A percentile compares a stretch with the other conserved stretches of the same genome.
Evolutionary conservation across 1,140 invertebrate genomes (phyloP).

Genomic region (Danaus plexippus): DNA sequence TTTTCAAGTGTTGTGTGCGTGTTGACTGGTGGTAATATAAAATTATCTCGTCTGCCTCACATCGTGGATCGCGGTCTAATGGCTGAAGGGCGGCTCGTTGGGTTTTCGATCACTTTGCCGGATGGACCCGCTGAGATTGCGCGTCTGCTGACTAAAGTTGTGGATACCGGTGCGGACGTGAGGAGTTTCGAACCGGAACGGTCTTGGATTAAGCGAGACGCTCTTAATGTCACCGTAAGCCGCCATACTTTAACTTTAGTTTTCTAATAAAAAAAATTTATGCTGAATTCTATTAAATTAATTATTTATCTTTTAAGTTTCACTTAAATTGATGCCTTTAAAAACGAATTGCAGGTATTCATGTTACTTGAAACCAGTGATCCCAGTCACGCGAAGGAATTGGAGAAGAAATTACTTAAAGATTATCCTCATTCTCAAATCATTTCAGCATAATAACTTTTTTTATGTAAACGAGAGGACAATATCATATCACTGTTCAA

Average conservation of each 20-base stretch:
- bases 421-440: slow-evolving; percentile 8
- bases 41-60: slow-evolving; percentile 87
- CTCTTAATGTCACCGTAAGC: slow-evolving; percentile 47
- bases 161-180: slow-evolving; percentile 83
- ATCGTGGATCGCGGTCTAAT: slow-evolving; percentile 89
- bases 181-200: slow-evolving; percentile 93
- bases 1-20: slow-evolving; percentile 81
- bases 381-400: slow-evolving; percentile 6
- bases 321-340: not conserved
- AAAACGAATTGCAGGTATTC: slow-evolving; percentile 2
- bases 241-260: no score
- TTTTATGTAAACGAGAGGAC: no score
- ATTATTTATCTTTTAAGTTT: no score
- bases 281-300: no score
- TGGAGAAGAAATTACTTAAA: slow-evolving; percentile 8
- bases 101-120: slow-evolving; percentile 73
- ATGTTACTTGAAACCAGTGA: slow-evolving; percentile 8
- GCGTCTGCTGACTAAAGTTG: slow-evolving; percentile 82
- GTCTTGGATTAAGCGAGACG: slow-evolving; percentile 87
- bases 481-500: no score
- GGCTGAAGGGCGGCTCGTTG: slow-evolving; percentile 86
- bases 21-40: slow-evolving; percentile 92
- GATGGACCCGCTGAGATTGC: slow-evolving; percentile 88
- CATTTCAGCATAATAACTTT: not conserved
- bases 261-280: no score